phyloP scores from a whole-genome alignment of 1,140 invertebrate genomes.

The Drosophila burlai region DNA sequence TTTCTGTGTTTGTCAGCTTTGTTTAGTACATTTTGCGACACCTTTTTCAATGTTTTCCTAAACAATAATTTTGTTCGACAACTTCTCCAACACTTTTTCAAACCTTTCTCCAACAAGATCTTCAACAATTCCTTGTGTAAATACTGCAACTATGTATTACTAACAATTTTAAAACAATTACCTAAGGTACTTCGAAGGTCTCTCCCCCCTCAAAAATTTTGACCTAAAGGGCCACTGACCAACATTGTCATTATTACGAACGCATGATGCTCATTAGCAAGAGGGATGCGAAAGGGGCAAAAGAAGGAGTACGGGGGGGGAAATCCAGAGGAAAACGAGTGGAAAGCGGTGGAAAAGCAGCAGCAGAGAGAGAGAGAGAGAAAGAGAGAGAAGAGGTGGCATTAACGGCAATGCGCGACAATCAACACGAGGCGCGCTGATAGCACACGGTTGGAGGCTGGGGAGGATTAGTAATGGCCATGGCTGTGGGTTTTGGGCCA shows the following conservation, averaged over 20 bases:
- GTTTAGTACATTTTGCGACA: neutral
- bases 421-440: constrained; percentile 75
- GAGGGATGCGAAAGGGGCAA: constrained; percentile 16
- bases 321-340: constrained; percentile 5
- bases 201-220: neutral
- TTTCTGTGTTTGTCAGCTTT: neutral
- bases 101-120: neutral
- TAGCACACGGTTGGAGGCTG: constrained; percentile 57
- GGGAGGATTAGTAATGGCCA: constrained; percentile 74
- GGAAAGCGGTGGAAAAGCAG: constrained; percentile 1
- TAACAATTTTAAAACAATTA: neutral
- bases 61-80: neutral
- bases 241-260: constrained; percentile 46
- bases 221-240: constrained; percentile 12
- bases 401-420: constrained; percentile 79
- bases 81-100: no score
- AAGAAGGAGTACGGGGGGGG: neutral
- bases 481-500: constrained; percentile 45
- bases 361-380: neutral
- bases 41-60: neutral
- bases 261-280: constrained; percentile 66
- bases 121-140: neutral
- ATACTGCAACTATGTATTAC: accelerated
- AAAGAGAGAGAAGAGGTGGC: constrained; percentile 13
- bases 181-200: neutral